Percentiles rank a stretch among this genome's conserved stretches.
phyloP scores from a whole-genome alignment of 2,113 vertebrate species.

The Plectropomus leopardus region DNA sequence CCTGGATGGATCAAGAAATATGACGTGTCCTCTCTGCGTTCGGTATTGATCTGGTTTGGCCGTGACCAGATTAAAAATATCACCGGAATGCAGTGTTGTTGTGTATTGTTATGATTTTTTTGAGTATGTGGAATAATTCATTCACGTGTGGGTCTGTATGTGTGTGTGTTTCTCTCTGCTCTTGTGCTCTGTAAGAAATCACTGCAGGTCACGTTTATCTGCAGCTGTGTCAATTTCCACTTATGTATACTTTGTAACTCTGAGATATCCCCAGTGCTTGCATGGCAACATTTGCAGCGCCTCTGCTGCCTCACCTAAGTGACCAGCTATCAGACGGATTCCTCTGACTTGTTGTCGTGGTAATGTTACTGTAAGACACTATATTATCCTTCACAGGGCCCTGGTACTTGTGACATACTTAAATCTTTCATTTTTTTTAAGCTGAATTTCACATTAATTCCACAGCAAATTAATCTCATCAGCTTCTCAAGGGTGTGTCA shows the following conservation, averaged over 20 bases:
- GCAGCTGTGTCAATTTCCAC: neutral
- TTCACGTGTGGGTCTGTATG: neutral
- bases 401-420: neutral
- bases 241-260: neutral
- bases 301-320: neutral
- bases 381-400: neutral
- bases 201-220: neutral
- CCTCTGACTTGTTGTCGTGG: too few species aligned
- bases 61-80: slow-evolving; percentile 50
- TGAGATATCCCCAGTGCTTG: neutral
- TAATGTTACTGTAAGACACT: neutral
- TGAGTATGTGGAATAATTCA: slow-evolving; percentile 12
- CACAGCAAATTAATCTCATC: too few species aligned
- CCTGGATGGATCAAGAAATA: slow-evolving; percentile 21
- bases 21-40: slow-evolving; percentile 4
- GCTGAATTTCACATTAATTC: too few species aligned
- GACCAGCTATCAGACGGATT: neutral
- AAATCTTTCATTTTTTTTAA: too few species aligned
- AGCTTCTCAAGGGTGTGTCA: too few species aligned
- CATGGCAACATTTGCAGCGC: neutral
- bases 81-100: slow-evolving; percentile 1
- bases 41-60: slow-evolving; percentile 44
- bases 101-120: neutral
- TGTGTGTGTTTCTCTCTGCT: neutral
- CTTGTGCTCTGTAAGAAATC: neutral